Percentiles rank a stretch among this genome's conserved stretches.
Conservation (phyloP, 2,797 vertebrate genomes). For the Sparus aurata region DNA sequence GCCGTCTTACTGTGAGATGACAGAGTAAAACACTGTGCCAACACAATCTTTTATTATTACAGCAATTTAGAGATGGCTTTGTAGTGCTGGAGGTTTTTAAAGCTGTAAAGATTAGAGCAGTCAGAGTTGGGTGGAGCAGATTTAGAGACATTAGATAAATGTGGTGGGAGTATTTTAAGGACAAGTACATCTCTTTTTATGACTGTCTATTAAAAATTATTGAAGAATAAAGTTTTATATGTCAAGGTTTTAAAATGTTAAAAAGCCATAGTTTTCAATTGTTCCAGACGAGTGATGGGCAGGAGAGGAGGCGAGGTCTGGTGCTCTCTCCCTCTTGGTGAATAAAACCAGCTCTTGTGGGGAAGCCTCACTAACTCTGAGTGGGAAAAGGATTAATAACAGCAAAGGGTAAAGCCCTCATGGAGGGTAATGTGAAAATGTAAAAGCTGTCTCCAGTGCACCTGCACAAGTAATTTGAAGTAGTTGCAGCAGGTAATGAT, state of each 20-base stretch:
- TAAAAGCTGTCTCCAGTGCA: neutral
- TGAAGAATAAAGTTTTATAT: neutral
- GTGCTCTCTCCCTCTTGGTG: neutral
- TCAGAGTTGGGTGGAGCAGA: neutral
- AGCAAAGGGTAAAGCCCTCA: conserved; percentile 1
- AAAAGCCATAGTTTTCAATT: neutral
- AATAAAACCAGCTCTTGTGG: neutral
- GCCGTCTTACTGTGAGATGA: neutral
- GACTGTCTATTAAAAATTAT: neutral
- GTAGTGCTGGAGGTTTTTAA: neutral
- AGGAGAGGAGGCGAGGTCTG: neutral
- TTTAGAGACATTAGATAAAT: conserved; percentile 1
- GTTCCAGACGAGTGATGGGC: neutral
- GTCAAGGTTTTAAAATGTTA: neutral
- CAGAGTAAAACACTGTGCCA: neutral
- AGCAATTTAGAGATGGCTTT: neutral
- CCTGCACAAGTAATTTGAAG: conserved; percentile 7
- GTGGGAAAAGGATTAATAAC: neutral
- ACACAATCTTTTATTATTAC: neutral
- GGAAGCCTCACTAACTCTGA: neutral
- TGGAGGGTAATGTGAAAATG: conserved; percentile 1
- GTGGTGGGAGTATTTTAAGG: neutral
- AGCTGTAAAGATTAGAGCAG: neutral
- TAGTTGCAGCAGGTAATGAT: neutral
- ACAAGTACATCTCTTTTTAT: neutral